Percentiles rank a stretch among this genome's conserved stretches.
Evolutionary conservation across 2,888 invertebrate genomes (phyloP).

Genomic region (Cactoblastis cactorum): DNA sequence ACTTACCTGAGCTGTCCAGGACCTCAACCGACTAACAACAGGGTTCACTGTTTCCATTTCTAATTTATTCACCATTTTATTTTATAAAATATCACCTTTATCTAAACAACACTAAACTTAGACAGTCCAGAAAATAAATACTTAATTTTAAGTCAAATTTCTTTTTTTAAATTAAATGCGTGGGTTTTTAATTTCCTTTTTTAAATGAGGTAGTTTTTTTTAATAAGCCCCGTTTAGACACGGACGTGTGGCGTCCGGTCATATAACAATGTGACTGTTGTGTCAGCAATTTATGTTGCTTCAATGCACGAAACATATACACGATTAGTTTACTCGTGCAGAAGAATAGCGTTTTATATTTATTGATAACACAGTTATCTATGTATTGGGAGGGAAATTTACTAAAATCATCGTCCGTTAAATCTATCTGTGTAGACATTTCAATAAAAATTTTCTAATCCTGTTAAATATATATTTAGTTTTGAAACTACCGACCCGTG

Average conservation of each 20-base stretch:
- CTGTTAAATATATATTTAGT: no score
- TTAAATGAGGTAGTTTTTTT: background rate
- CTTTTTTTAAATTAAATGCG: background rate
- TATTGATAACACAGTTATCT: background rate
- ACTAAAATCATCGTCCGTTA: background rate
- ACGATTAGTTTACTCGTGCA: background rate
- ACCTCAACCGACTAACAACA: slow-evolving; percentile 39
- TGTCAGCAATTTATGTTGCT: slow-evolving; percentile 2
- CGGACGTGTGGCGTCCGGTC: slow-evolving; percentile 2
- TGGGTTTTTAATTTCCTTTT: background rate
- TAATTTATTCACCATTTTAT: slow-evolving; percentile 52
- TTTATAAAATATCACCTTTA: slow-evolving; percentile 6
- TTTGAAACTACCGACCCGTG: no score
- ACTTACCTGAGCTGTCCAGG: slow-evolving; percentile 54
- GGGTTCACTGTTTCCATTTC: slow-evolving; percentile 29
- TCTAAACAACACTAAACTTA: background rate
- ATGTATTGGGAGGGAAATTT: background rate
- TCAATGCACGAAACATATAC: background rate
- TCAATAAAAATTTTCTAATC: no score
- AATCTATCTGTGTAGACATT: no score
- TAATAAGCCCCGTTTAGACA: background rate
- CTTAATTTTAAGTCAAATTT: background rate
- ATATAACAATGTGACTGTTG: slow-evolving; percentile 3
- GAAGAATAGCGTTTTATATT: background rate
- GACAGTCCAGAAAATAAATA: background rate